Evolutionary conservation across 1,140 invertebrate species (phyloP).

Genomic region (Vanessa atalanta): DNA sequence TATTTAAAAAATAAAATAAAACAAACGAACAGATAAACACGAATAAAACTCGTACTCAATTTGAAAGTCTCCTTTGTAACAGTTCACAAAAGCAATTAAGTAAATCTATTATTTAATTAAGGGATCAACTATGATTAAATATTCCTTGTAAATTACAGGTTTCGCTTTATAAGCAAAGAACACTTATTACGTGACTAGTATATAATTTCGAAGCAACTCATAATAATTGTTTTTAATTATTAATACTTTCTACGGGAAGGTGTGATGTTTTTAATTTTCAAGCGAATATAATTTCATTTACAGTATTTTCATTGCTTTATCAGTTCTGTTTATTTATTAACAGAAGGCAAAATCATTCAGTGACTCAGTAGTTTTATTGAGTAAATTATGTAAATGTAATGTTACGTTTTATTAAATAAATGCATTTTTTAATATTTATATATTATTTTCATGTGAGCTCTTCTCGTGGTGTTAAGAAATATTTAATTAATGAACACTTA

Average conservation of each 20-base stretch:
- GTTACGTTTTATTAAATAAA: too few species aligned
- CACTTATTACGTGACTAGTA: slow-evolving; percentile 15
- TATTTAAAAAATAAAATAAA: too few species aligned
- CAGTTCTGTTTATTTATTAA: background rate
- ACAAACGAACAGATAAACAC: too few species aligned
- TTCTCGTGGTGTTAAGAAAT: too few species aligned
- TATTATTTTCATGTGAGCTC: too few species aligned
- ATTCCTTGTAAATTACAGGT: slow-evolving; percentile 24
- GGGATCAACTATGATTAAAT: slow-evolving; percentile 12
- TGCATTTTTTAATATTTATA: too few species aligned
- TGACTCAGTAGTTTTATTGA: too few species aligned
- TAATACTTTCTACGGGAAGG: background rate
- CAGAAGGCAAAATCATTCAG: too few species aligned
- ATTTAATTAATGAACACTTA: too few species aligned
- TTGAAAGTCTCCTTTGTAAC: background rate
- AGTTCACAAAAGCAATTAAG: background rate
- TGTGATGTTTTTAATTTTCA: background rate
- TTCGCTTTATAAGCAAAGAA: slow-evolving; percentile 6
- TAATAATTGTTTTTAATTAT: background rate
- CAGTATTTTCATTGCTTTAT: background rate
- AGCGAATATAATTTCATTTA: background rate
- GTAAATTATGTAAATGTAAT: too few species aligned
- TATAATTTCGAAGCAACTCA: background rate
- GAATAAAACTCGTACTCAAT: too few species aligned
- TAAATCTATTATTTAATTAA: slow-evolving; percentile 4